phyloP scores from a whole-genome alignment of 2,113 vertebrate genomes.

The Trochalopteron elliotii region DNA sequence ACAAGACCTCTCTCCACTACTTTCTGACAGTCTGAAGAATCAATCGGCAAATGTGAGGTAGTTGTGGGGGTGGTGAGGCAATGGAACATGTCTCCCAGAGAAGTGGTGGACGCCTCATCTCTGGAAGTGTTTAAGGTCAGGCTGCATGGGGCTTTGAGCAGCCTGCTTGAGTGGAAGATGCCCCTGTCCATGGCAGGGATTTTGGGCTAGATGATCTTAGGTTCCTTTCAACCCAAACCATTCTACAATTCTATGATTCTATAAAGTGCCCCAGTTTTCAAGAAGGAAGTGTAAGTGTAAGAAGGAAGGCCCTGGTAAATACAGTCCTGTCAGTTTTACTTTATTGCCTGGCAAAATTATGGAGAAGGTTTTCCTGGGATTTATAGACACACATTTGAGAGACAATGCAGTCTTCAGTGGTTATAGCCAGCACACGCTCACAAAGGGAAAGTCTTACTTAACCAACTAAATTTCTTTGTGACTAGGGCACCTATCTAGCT shows the following conservation, averaged over 20 bases:
- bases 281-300: background rate
- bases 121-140: background rate
- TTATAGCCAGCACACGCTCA: background rate
- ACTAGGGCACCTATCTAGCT: background rate
- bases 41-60: background rate
- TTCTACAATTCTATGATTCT: too few relatives aligned
- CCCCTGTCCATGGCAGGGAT: background rate
- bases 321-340: background rate
- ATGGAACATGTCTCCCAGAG: background rate
- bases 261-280: background rate
- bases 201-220: background rate
- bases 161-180: background rate
- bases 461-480: background rate
- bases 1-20: background rate
- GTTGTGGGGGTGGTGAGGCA: background rate
- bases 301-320: background rate
- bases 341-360: background rate
- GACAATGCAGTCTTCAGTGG: background rate
- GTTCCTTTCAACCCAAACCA: background rate
- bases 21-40: background rate
- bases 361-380: background rate
- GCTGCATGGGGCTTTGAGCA: background rate
- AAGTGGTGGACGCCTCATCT: background rate
- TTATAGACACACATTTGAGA: background rate
- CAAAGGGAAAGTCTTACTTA: background rate